Evolutionary conservation across 1,140 invertebrate species (phyloP), one percentile per base, ranked within the genome.

Genomic region (Lepidurus couesii): DNA sequence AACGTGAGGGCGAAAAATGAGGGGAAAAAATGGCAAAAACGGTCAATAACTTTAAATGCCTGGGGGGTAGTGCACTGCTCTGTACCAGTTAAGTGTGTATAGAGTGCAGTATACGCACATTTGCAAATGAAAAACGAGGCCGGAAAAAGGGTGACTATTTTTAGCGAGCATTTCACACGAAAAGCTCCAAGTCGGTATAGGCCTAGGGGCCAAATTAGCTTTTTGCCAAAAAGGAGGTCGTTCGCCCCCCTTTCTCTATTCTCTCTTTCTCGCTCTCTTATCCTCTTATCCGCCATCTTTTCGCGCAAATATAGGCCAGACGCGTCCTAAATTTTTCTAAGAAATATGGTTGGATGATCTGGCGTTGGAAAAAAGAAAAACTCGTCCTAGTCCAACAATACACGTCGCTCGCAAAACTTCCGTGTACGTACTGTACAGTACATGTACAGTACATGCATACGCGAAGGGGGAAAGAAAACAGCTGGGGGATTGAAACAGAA

Each of bases 1-100:
- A 65, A 65, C 53, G 53, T 65, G 53, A 65, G 53, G 53, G 53
- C 53, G 53, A 65, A 65, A 65, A 65, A 65, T 65, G 53, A 65
- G 53, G 53, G 53, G 21, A 65, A 65, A 65, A 65, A 65, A 65
- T n/a, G 7, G 16, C 13, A 65, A 65, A 65, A 65, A 13, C 10
- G 47, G 47, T 65, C 53, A 65, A 9, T 65, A 65, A 21, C 53
- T 13, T 16, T 7, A 21, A 65, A 65, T 10, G n/a, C 1, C 34
- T 34, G 2, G 26, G 26, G 26, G 26, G 3, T 34, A 34, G 34
- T 34, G 34, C 34, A 4, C 3, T 34, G 34, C 34, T 0, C 34
- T 34, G 34, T 34, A 34, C 34, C 34, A 34, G 34, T 34, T 34
- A 34, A 34, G 34, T 34, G 34, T 34, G 34, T 34, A 34, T 34